These are phyloP conservation scores for Thymelicus acteon DNA, from an alignment of 2,888 invertebrate genomes.

Conservation along the genomic window DNA sequence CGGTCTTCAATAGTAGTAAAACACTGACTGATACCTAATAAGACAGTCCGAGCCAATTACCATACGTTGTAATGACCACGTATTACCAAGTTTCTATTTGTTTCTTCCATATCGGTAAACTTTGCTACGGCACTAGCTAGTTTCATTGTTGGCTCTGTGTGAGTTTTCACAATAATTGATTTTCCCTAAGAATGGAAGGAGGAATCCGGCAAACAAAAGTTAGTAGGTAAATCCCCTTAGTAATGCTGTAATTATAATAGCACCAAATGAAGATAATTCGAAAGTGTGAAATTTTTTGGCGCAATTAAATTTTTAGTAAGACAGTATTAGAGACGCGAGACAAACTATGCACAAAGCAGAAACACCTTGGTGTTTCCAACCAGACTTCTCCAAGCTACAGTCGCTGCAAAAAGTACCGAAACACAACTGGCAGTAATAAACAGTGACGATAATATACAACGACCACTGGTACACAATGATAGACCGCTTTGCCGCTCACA, in stretches of 20 bases:
- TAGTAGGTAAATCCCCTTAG: too few relatives aligned
- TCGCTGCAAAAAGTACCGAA: not conserved
- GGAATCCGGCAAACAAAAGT: too few relatives aligned
- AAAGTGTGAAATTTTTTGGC: too few relatives aligned
- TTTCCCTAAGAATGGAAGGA: not conserved
- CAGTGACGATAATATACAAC: conserved; percentile 24
- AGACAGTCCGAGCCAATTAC: not conserved
- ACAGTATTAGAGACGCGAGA: too few relatives aligned
- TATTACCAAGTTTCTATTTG: not conserved
- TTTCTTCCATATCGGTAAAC: not conserved
- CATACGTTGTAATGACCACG: too few relatives aligned
- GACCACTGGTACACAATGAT: conserved; percentile 33
- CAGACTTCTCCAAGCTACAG: not conserved
- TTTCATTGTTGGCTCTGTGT: not conserved
- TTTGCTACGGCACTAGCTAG: not conserved
- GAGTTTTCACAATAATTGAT: not conserved
- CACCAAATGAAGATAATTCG: too few relatives aligned
- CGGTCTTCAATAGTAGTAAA: not conserved
- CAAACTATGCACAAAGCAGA: too few relatives aligned
- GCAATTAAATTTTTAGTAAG: too few relatives aligned
- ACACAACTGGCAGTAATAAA: not conserved
- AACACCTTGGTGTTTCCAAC: too few relatives aligned
- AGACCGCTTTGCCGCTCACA: conserved; percentile 20
- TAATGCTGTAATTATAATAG: too few relatives aligned
- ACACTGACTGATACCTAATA: not conserved